Conservation (phyloP, 2,888 invertebrate genomes). For the Tetropium fuscum region DNA sequence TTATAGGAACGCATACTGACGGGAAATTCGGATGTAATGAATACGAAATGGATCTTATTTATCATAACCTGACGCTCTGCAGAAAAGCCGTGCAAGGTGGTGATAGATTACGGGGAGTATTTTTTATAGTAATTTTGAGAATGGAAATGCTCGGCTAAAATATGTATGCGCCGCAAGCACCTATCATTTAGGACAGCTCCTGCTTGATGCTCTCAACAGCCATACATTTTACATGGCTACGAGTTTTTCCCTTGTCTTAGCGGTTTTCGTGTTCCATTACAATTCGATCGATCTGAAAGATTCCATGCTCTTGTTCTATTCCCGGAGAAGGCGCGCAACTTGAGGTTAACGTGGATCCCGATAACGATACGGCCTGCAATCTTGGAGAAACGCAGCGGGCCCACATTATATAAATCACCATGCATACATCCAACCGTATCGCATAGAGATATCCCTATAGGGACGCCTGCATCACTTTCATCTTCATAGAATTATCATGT, state of each 20-base stretch:
- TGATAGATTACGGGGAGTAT: slow-evolving; percentile 16
- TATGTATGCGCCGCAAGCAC: slow-evolving; percentile 8
- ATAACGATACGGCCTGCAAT: slow-evolving; percentile 4
- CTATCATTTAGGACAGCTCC: background rate
- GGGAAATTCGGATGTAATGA: slow-evolving; percentile 43
- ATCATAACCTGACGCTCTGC: slow-evolving; percentile 32
- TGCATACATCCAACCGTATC: too few relatives aligned
- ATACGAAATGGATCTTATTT: slow-evolving; percentile 44
- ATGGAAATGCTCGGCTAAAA: background rate
- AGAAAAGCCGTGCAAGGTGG: slow-evolving; percentile 17
- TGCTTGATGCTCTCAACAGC: slow-evolving; percentile 1
- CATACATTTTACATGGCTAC: slow-evolving; percentile 21
- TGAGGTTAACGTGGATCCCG: slow-evolving; percentile 1
- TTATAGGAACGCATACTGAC: slow-evolving; percentile 40
- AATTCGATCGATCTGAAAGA: slow-evolving; percentile 18
- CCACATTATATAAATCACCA: slow-evolving; percentile 4
- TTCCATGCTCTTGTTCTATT: slow-evolving; percentile 12
- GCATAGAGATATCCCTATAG: too few relatives aligned
- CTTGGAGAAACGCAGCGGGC: background rate
- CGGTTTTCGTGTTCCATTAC: slow-evolving; percentile 15
- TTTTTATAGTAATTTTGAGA: slow-evolving; percentile 15
- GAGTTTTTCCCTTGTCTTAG: slow-evolving; percentile 24
- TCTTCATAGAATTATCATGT: too few relatives aligned
- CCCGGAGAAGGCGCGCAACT: background rate
- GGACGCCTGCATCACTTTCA: too few relatives aligned